A percentile compares a stretch with the other conserved stretches of the same genome.
Conservation (phyloP, 2,888 invertebrate genomes). For the Phoenoteleia sp. region DNA sequence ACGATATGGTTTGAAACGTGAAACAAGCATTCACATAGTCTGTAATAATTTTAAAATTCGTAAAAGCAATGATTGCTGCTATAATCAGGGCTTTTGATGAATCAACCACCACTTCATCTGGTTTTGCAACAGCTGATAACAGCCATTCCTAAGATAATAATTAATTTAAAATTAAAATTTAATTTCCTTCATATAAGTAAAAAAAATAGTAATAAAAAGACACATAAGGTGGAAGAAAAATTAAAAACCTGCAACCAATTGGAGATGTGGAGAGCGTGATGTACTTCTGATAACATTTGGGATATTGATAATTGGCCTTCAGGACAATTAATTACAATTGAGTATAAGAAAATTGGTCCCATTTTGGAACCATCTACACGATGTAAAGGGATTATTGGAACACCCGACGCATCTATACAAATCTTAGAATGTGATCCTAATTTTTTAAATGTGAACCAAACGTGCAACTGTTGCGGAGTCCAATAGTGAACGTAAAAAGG, state of each 20-base stretch:
- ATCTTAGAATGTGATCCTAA: background rate
- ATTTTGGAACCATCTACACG: background rate
- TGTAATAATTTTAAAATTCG: constrained; percentile 18
- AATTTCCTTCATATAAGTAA: no score
- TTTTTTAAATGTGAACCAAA: constrained; percentile 7
- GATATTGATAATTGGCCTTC: constrained; percentile 11
- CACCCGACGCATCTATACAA: constrained; percentile 9
- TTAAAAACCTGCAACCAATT: constrained; percentile 41
- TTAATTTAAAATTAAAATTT: no score
- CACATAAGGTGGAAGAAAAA: no score
- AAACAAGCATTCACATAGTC: constrained; percentile 44
- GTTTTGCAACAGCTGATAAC: background rate
- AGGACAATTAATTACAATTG: constrained; percentile 4
- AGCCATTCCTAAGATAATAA: no score
- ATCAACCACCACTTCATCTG: constrained; percentile 38
- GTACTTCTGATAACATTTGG: constrained; percentile 43
- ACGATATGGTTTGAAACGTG: background rate
- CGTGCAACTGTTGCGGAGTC: constrained; percentile 27
- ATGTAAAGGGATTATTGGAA: background rate
- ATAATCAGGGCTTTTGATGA: constrained; percentile 31
- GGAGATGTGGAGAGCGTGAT: constrained; percentile 33
- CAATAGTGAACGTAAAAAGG: constrained; percentile 16
- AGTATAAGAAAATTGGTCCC: constrained; percentile 12
- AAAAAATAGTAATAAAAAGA: no score
- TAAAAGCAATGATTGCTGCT: constrained; percentile 28